Evolutionary conservation across 2,888 invertebrate species (phyloP), one percentile per base, ranked within the genome.

Genomic region (Chironomus riparius): DNA sequence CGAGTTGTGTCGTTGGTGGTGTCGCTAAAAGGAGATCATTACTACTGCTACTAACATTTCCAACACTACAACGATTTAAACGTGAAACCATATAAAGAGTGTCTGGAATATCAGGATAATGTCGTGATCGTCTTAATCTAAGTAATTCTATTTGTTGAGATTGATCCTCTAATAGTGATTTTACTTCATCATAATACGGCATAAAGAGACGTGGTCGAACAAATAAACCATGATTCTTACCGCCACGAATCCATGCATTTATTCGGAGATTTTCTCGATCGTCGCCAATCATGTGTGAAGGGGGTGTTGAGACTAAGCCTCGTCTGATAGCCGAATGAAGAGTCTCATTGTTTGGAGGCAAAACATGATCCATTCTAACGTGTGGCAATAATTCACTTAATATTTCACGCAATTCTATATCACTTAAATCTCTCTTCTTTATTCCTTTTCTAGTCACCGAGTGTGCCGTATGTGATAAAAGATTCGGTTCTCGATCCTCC

Each of bases 131-230:
- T 21, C 92, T 85, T 81, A 92, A 87, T 38, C 92, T 87, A 78
- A 91, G 86, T 79, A 90, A 83, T 80, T 91, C 91, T 68, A 90
- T 90, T 82, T 93, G 91, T 80, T 93, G 92, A 1, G 83, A 83
- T 10, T 83, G 86, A 83, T 94, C 94, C 82, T 94, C 94, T 73
- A 95, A 87, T 79, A 95, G 85, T 76, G 90, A 88, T 88, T 96
- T 97, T 12, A 95, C 90, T 86, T 97, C 97, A 82, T 97, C 97
- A 80, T 94, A 93, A 83, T 97, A 97, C 56, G 97, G 97, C 88
- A 94, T 91, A 85, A 97, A 98, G 78, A 96, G 89, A 68, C 98
- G 87, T 72, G 97, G 95, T 79, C 95, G 89, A 5, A 94, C 90
- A 82, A 89, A 90, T 12, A 92, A 85, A 76, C 92, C 92, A 80